Evolutionary conservation across 2,113 vertebrate species (phyloP).

Genomic region (Willisornis vidua): DNA sequence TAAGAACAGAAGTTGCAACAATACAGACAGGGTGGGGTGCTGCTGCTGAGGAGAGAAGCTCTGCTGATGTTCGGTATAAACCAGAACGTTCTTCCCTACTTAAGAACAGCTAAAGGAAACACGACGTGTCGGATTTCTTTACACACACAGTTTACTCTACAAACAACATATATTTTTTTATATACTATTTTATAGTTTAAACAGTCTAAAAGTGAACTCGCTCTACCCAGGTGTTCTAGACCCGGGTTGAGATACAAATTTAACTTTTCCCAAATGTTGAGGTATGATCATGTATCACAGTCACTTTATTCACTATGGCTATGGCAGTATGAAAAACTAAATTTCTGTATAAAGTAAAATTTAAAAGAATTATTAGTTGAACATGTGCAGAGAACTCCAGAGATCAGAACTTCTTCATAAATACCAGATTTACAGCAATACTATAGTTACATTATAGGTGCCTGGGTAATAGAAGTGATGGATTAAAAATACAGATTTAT

Average conservation of each 20-base stretch:
- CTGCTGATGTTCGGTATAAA: neutral
- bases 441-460: neutral
- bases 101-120: neutral
- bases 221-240: neutral
- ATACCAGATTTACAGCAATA: neutral
- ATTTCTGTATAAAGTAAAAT: neutral
- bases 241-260: neutral
- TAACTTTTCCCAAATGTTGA: neutral
- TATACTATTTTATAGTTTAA: neutral
- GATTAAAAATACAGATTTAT: neutral
- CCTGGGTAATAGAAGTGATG: neutral
- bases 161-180: neutral
- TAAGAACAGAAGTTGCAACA: neutral
- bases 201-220: neutral
- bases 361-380: neutral
- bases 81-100: neutral
- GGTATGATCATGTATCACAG: neutral
- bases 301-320: neutral
- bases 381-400: neutral
- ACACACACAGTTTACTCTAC: neutral
- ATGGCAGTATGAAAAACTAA: neutral
- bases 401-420: neutral
- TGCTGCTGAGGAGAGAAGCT: accelerated
- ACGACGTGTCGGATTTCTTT: accelerated
- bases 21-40: neutral